phyloP scores from a whole-genome alignment of 2,113 vertebrate genomes.

The Charina bottae region DNA sequence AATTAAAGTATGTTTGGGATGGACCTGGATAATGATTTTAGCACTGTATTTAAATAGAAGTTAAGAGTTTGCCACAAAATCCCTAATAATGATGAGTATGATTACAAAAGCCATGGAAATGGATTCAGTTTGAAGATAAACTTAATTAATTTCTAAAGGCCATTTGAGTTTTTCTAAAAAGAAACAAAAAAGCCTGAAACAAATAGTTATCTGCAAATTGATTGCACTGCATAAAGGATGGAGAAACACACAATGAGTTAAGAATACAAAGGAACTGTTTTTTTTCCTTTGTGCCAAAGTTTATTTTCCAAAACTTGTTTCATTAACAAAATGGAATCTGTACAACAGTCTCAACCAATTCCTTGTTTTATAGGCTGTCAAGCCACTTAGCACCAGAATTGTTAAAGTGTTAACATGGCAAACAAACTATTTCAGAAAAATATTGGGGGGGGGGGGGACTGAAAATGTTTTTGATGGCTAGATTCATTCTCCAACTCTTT shows the following conservation, averaged over 20 bases:
- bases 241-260: not conserved
- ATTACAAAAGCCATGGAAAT: not conserved
- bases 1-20: not conserved
- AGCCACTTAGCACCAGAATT: conserved; percentile 40
- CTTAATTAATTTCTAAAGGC: not conserved
- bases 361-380: conserved; percentile 46
- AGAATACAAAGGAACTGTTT: not conserved
- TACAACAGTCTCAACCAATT: conserved; percentile 46
- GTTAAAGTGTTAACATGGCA: conserved; percentile 55
- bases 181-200: not conserved
- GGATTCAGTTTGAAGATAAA: not conserved
- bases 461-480: conserved; percentile 34
- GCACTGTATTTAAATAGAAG: not conserved
- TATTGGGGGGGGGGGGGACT: not conserved
- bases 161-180: not conserved
- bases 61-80: not conserved
- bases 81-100: not conserved
- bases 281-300: conserved; percentile 54
- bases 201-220: not conserved
- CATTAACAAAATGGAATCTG: conserved; percentile 57
- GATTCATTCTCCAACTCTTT: conserved; percentile 28
- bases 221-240: not conserved
- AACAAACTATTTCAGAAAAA: conserved; percentile 56
- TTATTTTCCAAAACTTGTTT: conserved; percentile 68
- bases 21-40: not conserved